Percentiles rank a stretch among this genome's conserved stretches.
phyloP scores from a whole-genome alignment of 2,888 invertebrate species.

The Morpho helenor region DNA sequence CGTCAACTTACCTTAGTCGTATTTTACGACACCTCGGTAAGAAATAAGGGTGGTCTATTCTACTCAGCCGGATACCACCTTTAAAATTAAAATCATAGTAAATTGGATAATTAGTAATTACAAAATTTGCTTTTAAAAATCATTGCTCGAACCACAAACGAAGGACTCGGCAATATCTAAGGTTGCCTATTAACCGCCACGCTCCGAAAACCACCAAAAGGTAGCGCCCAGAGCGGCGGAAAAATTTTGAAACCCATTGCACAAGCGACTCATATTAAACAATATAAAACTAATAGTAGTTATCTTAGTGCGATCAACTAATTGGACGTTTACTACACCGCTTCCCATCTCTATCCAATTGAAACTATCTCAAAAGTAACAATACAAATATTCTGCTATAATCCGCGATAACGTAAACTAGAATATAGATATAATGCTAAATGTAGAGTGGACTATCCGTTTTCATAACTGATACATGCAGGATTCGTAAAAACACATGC shows the following conservation, averaged over 20 bases:
- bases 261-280: slow-evolving; percentile 74
- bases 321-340: slow-evolving; percentile 68
- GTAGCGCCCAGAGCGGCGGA: slow-evolving; percentile 69
- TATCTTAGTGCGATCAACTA: slow-evolving; percentile 71
- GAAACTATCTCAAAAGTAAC: slow-evolving; percentile 29
- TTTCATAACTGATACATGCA: too few relatives aligned
- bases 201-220: slow-evolving; percentile 78
- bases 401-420: too few relatives aligned
- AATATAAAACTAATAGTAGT: slow-evolving; percentile 72
- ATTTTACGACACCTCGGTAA: too few relatives aligned
- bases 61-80: too few relatives aligned
- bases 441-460: too few relatives aligned
- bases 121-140: slow-evolving; percentile 64
- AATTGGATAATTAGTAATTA: slow-evolving; percentile 44
- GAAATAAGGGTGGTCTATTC: too few relatives aligned
- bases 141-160: slow-evolving; percentile 67
- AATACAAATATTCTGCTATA: too few relatives aligned
- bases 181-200: slow-evolving; percentile 77
- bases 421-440: too few relatives aligned
- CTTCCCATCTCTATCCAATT: slow-evolving; percentile 26
- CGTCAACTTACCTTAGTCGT: too few relatives aligned
- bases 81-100: slow-evolving; percentile 34
- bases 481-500: too few relatives aligned
- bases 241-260: slow-evolving; percentile 74
- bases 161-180: slow-evolving; percentile 76